Base-by-base conservation (phyloP, 2,888 invertebrate species). In the Agrenia bidenticulata region DNA sequence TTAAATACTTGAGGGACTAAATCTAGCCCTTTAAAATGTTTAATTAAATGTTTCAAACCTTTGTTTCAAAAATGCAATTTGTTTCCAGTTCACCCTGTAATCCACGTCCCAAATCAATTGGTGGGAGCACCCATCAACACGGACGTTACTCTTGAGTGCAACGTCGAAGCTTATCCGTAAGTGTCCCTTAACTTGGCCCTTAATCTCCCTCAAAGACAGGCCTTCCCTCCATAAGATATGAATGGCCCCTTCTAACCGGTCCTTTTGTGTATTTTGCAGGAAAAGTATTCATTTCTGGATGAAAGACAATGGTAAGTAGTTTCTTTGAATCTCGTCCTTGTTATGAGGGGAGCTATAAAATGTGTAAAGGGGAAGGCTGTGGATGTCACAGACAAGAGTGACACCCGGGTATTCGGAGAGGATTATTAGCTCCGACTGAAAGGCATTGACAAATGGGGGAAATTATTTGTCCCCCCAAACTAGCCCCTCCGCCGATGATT, bases 101-200 rank as follows among this genome's bases (percentile, higher is more conserved):
- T 94, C 79, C 90, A 90, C 82, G 92, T 93, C 72, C 93, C 93
- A 64, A 93, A 92, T 83, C 93, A 94, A 84, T 85, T 94, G 80
- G 63, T 65, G 19, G 68, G 68, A 13, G 65, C 69, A 13, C 69
- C 69, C 21, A 57, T 61, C 2, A 69, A 69, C 49, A 92, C 92
- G 72, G 90, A 92, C 81, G 92, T 93, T 78, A 87, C 87, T 32
- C 84, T 94, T 74, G 92, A 92, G 82, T 94, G 94, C 83, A 88
- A 88, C 82, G 91, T 93, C 69, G 92, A 93, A 81, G 91, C 93
- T 55, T 93, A 88, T 72, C 93, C 93, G 55, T 69, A 66, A 51
- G 65, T 63, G 7, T 19, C 4, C 2, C 15, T 51, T 19, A 23
- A 15, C 23, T 41, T n/a, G n/a, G n/a, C n/a, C 7, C n/a, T 17